phyloP scores from a whole-genome alignment of 2,888 invertebrate species.

The Calliphora vomitoria region DNA sequence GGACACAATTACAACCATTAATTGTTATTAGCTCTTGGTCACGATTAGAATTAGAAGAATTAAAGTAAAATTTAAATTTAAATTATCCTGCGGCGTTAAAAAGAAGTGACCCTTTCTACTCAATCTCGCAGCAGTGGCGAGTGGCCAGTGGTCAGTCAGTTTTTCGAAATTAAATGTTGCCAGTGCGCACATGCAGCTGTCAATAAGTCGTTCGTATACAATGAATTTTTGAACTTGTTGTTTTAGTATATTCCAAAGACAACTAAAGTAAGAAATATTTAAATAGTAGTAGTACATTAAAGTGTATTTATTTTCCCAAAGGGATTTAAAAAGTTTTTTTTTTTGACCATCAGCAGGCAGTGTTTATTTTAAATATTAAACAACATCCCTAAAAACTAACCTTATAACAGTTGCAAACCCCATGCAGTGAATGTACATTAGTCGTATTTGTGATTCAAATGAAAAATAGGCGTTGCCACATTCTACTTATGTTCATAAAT shows the following conservation, averaged over 20 bases:
- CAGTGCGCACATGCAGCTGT: slow-evolving; percentile 59
- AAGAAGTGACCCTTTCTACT: slow-evolving; percentile 21
- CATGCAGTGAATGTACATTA: slow-evolving; percentile 8
- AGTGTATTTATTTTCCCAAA: not conserved
- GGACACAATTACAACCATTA: slow-evolving; percentile 13
- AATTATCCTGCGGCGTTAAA: slow-evolving; percentile 49
- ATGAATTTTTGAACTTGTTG: too few species aligned
- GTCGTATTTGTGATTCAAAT: not conserved
- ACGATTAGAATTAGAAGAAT: slow-evolving; percentile 31
- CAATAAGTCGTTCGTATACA: slow-evolving; percentile 59
- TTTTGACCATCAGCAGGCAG: not conserved
- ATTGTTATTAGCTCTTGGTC: slow-evolving; percentile 5
- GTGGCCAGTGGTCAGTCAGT: slow-evolving; percentile 47
- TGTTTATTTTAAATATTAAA: slow-evolving; percentile 37
- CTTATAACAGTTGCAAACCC: not conserved
- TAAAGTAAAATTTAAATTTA: slow-evolving; percentile 38
- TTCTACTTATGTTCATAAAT: not conserved
- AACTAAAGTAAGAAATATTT: not conserved
- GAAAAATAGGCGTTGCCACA: slow-evolving; percentile 45
- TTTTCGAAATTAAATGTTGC: slow-evolving; percentile 7
- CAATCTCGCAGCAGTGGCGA: not conserved
- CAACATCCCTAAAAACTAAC: not conserved
- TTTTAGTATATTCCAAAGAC: too few species aligned
- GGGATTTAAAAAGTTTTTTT: not conserved
- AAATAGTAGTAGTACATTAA: not conserved